Conservation (phyloP, 2,113 vertebrate species). For the Machaerirhynchus nigripectus region DNA sequence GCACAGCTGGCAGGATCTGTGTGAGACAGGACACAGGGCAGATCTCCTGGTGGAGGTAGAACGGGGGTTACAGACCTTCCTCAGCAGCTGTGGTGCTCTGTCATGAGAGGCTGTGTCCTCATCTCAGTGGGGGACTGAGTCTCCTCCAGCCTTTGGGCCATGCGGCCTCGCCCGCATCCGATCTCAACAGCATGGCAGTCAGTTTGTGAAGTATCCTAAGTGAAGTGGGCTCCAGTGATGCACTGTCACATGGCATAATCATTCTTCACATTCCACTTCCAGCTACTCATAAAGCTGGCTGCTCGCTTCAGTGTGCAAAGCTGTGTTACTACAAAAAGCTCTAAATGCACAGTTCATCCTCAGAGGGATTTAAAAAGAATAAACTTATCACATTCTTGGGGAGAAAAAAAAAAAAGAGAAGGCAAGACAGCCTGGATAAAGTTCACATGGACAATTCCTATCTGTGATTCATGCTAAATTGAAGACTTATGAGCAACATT, state of each 20-base stretch:
- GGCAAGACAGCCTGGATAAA: background rate
- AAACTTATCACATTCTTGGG: conserved; percentile 57
- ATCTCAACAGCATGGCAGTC: background rate
- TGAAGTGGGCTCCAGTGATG: background rate
- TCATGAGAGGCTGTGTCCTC: background rate
- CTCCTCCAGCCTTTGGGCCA: background rate
- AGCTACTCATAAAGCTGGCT: conserved; percentile 18
- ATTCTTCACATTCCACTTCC: conserved; percentile 42
- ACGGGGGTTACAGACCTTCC: background rate
- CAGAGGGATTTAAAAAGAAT: conserved; percentile 55
- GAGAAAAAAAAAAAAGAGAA: background rate
- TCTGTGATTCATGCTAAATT: background rate
- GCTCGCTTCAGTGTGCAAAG: conserved; percentile 27
- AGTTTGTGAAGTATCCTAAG: background rate
- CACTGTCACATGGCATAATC: background rate
- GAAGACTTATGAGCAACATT: background rate
- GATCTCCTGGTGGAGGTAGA: background rate
- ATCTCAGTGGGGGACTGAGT: background rate
- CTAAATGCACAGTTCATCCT: conserved; percentile 6
- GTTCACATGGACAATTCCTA: background rate
- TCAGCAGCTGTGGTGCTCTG: background rate
- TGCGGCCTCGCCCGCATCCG: accelerated
- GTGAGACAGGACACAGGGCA: background rate
- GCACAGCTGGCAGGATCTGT: background rate
- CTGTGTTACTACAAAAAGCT: conserved; percentile 41